Evolutionary conservation across 2,797 vertebrate genomes (phyloP).

Genomic region (Micropoecilia bifurca): DNA sequence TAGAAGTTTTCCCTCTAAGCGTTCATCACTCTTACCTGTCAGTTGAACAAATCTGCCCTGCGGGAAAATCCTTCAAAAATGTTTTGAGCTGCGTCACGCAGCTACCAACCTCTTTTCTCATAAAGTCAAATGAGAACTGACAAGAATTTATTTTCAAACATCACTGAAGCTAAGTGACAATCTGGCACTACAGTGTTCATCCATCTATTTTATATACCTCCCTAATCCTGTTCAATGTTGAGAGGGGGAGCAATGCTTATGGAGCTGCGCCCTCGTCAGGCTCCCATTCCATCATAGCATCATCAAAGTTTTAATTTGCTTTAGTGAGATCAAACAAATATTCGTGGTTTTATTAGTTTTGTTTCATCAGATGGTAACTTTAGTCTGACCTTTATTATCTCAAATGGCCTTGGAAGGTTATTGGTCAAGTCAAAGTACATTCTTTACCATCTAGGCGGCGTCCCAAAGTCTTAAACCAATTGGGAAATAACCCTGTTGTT

Average conservation of each 20-base stretch:
- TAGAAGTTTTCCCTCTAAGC: conserved; percentile 20
- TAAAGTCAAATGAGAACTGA: conserved; percentile 28
- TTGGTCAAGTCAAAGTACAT: not conserved
- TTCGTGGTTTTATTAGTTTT: not conserved
- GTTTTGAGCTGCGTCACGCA: conserved; percentile 16
- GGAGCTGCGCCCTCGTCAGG: not conserved
- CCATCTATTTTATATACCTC: not conserved
- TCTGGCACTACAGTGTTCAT: conserved; percentile 20
- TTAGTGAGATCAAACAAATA: not conserved
- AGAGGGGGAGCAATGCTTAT: not conserved
- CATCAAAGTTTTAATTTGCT: not conserved
- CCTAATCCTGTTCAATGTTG: not conserved
- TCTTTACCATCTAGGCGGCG: not conserved
- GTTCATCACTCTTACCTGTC: conserved; percentile 36
- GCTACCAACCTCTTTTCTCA: conserved; percentile 12
- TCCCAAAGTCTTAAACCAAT: not conserved
- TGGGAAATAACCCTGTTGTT: not conserved
- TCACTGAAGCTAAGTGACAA: conserved; percentile 23
- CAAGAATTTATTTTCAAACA: conserved; percentile 26
- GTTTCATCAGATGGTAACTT: not conserved
- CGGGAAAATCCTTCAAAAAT: conserved; percentile 5
- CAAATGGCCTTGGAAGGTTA: not conserved
- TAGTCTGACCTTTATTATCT: too few species aligned
- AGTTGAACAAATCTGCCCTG: conserved; percentile 7
- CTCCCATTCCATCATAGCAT: not conserved